Evolutionary conservation across 2,113 vertebrate species (phyloP), one percentile per base, ranked within the genome.

Genomic region (Ceyx cyanopectus): DNA sequence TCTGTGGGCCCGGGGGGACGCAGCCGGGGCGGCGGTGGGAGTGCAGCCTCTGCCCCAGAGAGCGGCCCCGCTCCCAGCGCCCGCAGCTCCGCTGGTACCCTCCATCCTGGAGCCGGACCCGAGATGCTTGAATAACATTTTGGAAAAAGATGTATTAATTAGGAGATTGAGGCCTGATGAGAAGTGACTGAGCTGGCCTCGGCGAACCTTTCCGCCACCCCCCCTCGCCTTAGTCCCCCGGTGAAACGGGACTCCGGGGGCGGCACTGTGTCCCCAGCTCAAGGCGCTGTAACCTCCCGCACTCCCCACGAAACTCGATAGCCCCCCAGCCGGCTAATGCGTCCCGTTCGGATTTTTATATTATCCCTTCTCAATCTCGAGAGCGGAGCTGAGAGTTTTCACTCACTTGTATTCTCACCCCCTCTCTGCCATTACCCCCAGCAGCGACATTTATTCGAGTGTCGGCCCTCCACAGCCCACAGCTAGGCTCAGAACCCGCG

Each of bases 271-370:
- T 70, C 48, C 87, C 79, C 81, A 12, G 67, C 79, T 79, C 66
- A 85, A 53, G 90, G 56, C 58, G 1, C 70, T 43, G 72, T 27
- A 41, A 45, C 76, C 80, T 92, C 76, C 78, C 34, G 27, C 40
- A 29, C 82, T 62, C 85, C 90, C 73, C 77, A 29, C 5, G 91
- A 77, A 92, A 92, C 53, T n/a, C 22, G 40, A 89, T 74, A 89
- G n/a, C 30, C 46, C 60, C 76, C 73, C 81, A n/a, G 2, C 30
- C 9, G 43, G 24, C 53, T 87, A 68, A 69, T 50, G 69, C n/a
- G 30, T 23, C 32, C 79, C 3, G 13, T 69, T 73, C 79, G 66
- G 87, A 69, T 85, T 81, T 87, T 80, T 72, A 5, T 62, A 70
- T 72, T 46, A 34, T 26, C 48, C 53, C 21, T 81, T 80, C 77